Evolutionary conservation across 2,113 vertebrate species (phyloP).

Genomic region (Cercopithecus mona): DNA sequence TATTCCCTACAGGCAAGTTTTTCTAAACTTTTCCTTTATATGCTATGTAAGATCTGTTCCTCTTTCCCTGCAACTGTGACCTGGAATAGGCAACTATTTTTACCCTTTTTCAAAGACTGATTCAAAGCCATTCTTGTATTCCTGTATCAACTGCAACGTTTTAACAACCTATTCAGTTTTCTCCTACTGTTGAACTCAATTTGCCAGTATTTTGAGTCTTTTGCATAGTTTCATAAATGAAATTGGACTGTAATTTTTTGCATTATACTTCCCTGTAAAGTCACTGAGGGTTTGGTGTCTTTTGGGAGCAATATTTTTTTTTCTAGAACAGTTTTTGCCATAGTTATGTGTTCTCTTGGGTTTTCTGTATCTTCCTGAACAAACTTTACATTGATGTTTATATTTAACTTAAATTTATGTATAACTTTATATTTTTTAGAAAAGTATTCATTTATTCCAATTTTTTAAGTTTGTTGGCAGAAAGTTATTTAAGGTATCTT

Average conservation of each 20-base stretch:
- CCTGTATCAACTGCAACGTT: background rate
- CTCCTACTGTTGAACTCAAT: background rate
- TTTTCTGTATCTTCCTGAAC: background rate
- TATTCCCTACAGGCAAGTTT: background rate
- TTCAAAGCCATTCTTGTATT: background rate
- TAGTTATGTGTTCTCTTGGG: background rate
- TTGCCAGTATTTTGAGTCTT: background rate
- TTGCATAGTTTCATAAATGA: background rate
- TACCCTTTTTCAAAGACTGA: background rate
- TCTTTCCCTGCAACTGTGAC: background rate
- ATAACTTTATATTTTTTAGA: background rate
- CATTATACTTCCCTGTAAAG: background rate
- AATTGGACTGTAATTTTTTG: background rate
- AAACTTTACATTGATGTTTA: constrained; percentile 1
- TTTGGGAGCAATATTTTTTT: background rate
- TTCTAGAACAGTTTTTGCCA: background rate
- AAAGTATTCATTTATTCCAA: background rate
- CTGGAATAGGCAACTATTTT: background rate
- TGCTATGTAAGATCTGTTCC: background rate
- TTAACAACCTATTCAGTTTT: background rate
- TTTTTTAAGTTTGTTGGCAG: background rate
- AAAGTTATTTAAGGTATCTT: background rate
- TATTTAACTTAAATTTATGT: background rate
- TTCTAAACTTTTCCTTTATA: background rate
- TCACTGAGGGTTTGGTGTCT: background rate